Evolutionary conservation across 2,797 vertebrate genomes (phyloP), one percentile per base, ranked within the genome.

Genomic region (Enteromius trimaculatus): DNA sequence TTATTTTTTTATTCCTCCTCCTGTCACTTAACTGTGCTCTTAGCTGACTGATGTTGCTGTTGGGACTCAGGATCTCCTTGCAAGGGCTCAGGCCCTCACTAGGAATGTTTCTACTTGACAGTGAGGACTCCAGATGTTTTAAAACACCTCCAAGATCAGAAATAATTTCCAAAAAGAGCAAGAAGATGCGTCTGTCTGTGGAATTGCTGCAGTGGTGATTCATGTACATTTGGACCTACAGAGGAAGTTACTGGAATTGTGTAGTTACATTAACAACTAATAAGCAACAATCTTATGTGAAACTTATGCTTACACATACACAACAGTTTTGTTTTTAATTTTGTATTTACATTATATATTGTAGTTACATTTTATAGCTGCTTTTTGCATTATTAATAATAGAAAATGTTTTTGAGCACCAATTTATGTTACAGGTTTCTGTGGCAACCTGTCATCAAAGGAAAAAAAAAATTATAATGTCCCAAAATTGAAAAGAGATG

Each of bases 181-280:
- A 83, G 71, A 96, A 92, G 23, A 95, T 77, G 1, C 92, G 90
- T 64, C 82, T 89, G 92, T 96, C 94, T 0, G 95, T 96, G 80
- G 90, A 17, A 10, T 91, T 96, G 89, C 88, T 87, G 44, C 95
- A 96, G 86, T 96, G 77, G 3, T 94, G 92, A 21, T 94, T 95
- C 88, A 82, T 87, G 90, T 95, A 96, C 81, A 49, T 88, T 82
- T 95, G 93, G 2, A 96, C 95, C 95, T 96, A 88, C 5, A 77
- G 5, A 23, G 21, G 47, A n/a, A 58, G 39, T 42, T 44, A 44
- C 0, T 14, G 11, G 14, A 29, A 26, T 66, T 62, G 11, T 47
- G 44, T 47, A 29, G 21, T 68, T 62, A 10, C 9, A n/a, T 79
- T 31, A 31, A 29, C 29, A 49, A 69, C 21, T 31, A 37, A 3